Evolutionary conservation across 2,113 vertebrate species (phyloP).

Genomic region (Peromyscus polionotus): DNA sequence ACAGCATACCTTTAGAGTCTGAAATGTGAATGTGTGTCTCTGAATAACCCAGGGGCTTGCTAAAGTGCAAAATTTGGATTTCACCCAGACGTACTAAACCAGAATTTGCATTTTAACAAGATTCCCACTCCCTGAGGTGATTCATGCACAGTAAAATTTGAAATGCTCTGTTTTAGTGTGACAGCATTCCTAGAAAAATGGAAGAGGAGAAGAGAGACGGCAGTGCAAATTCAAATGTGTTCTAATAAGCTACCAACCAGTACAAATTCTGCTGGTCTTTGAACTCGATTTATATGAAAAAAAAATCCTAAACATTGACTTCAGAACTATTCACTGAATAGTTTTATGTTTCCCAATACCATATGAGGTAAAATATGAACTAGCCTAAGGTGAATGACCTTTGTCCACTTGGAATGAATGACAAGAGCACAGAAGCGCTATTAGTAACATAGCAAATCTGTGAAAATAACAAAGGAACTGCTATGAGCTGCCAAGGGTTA

Average conservation of each 20-base stretch:
- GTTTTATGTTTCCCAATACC: not conserved
- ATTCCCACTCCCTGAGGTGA: not conserved
- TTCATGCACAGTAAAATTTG: not conserved
- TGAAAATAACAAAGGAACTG: not conserved
- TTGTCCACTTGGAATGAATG: constrained; percentile 13
- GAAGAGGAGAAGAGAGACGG: not conserved
- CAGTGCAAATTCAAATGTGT: not conserved
- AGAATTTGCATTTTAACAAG: constrained; percentile 43
- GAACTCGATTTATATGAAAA: not conserved
- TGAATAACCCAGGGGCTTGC: constrained; percentile 40
- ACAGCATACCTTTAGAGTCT: not conserved
- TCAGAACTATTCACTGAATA: not conserved
- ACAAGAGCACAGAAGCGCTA: not conserved
- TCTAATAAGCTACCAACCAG: not conserved
- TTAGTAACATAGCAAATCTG: constrained; percentile 15
- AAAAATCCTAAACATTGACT: not conserved
- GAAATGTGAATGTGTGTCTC: not conserved
- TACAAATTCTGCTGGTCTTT: not conserved
- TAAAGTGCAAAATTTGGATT: constrained; percentile 31
- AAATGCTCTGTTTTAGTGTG: not conserved
- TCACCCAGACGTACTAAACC: not conserved
- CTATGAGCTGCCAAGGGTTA: not conserved
- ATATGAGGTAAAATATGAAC: not conserved
- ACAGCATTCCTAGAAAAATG: not conserved
- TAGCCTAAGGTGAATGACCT: not conserved